phyloP scores from a whole-genome alignment of 2,888 invertebrate genomes.

The Cecidostiba fungosa region DNA sequence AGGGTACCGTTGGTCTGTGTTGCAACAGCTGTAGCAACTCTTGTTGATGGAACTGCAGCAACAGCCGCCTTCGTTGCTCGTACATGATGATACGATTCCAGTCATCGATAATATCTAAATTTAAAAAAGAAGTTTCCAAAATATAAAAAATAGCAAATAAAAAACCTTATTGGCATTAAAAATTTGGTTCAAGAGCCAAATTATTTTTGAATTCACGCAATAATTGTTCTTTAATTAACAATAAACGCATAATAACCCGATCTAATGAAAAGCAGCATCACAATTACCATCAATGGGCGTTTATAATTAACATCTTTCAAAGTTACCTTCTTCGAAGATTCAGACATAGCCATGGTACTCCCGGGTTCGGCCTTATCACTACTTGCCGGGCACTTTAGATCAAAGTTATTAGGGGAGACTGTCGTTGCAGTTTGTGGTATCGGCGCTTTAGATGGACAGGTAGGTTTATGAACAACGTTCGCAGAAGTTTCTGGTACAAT shows the following conservation, averaged over 20 bases:
- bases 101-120: constrained; percentile 71
- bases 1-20: constrained; percentile 67
- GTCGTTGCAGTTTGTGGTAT: not conserved
- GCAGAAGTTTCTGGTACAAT: constrained; percentile 73
- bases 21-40: constrained; percentile 73
- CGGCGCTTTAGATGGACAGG: not conserved
- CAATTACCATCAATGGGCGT: not conserved
- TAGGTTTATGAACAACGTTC: not conserved
- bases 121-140: constrained; percentile 38
- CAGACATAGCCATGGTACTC: constrained; percentile 82
- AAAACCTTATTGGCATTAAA: not conserved
- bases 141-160: too few species aligned
- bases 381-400: constrained; percentile 79
- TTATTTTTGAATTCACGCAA: too few species aligned
- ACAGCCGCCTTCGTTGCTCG: constrained; percentile 72
- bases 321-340: constrained; percentile 82
- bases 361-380: constrained; percentile 83
- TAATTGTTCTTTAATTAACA: too few species aligned
- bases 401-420: constrained; percentile 1
- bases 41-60: constrained; percentile 77
- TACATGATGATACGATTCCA: constrained; percentile 71
- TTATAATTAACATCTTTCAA: not conserved
- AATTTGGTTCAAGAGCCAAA: too few species aligned
- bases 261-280: too few species aligned
- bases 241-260: too few species aligned